Conservation (phyloP, 2,888 invertebrate species). For the Hirtodrosophila trivittata region DNA sequence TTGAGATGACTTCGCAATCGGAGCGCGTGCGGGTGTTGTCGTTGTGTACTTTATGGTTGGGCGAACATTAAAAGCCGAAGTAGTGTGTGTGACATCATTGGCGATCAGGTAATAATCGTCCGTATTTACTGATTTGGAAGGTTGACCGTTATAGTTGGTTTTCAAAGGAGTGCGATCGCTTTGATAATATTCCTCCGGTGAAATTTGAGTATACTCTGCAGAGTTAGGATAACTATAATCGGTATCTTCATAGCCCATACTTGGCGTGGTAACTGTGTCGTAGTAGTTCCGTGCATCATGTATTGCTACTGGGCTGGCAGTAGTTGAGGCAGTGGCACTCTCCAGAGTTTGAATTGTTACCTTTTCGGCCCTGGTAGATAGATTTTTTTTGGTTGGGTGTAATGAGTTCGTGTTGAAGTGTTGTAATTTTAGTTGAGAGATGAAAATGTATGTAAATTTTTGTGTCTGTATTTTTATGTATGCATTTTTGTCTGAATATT, state of each 20-base stretch:
- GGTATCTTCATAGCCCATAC: slow-evolving; percentile 30
- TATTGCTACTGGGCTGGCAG: slow-evolving; percentile 41
- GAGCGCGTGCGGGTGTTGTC: slow-evolving; percentile 73
- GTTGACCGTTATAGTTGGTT: slow-evolving; percentile 28
- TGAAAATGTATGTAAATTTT: slow-evolving; percentile 42
- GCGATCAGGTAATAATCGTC: slow-evolving; percentile 74
- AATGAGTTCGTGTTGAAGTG: slow-evolving; percentile 24
- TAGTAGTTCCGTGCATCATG: slow-evolving; percentile 71
- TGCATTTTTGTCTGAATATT: slow-evolving; percentile 14
- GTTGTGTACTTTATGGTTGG: slow-evolving; percentile 31
- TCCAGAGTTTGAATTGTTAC: slow-evolving; percentile 70
- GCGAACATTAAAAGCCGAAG: slow-evolving; percentile 13
- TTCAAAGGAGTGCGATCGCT: slow-evolving; percentile 35
- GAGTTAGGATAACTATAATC: slow-evolving; percentile 70
- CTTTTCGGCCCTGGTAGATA: slow-evolving; percentile 67
- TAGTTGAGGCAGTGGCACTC: slow-evolving; percentile 48
- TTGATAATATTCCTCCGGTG: slow-evolving; percentile 61
- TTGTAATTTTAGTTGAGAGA: slow-evolving; percentile 16
- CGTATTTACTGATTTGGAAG: slow-evolving; percentile 46
- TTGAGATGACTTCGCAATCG: slow-evolving; percentile 35
- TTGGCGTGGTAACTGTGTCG: slow-evolving; percentile 60
- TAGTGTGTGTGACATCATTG: slow-evolving; percentile 51
- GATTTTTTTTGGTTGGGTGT: slow-evolving; percentile 40
- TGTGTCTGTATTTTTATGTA: slow-evolving; percentile 25
- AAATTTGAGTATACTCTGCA: slow-evolving; percentile 51